Evolutionary conservation across 2,797 vertebrate species (phyloP).

Genomic region (Nannoperca obscura): DNA sequence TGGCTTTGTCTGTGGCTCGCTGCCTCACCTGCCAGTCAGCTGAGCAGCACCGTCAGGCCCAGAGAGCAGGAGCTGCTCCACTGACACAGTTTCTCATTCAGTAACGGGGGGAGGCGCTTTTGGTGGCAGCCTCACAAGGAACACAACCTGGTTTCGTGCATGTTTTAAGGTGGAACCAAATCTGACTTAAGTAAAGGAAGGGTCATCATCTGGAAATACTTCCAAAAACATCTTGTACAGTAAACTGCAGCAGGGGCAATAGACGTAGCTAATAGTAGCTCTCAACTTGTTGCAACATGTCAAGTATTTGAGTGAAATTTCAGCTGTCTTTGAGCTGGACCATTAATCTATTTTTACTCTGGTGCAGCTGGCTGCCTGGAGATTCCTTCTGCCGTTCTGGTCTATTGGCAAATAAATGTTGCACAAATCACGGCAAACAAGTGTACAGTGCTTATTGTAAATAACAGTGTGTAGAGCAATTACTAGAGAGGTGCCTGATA

Average conservation of each 20-base stretch:
- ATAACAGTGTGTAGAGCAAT: constrained; percentile 15
- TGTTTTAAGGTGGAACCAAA: constrained; percentile 75
- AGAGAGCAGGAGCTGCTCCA: constrained; percentile 80
- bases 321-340: constrained; percentile 77
- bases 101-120: constrained; percentile 52
- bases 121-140: constrained; percentile 54
- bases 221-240: constrained; percentile 53
- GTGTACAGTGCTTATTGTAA: constrained; percentile 18
- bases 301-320: constrained; percentile 83
- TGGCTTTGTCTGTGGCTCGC: constrained; percentile 65
- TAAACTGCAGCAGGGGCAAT: constrained; percentile 35
- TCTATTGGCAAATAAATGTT: constrained; percentile 56
- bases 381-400: constrained; percentile 35
- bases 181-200: constrained; percentile 37
- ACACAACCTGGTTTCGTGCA: constrained; percentile 70
- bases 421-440: constrained; percentile 43
- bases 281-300: constrained; percentile 79
- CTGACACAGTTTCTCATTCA: constrained; percentile 86
- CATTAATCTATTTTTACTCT: constrained; percentile 86
- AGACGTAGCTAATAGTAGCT: constrained; percentile 71
- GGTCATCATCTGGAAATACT: constrained; percentile 59
- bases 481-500: neutral
- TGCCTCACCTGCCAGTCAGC: constrained; percentile 78
- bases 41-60: constrained; percentile 70
- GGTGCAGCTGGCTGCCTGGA: constrained; percentile 52